phyloP scores from a whole-genome alignment of 2,888 invertebrate species.

The Dromius quadrimaculatus region DNA sequence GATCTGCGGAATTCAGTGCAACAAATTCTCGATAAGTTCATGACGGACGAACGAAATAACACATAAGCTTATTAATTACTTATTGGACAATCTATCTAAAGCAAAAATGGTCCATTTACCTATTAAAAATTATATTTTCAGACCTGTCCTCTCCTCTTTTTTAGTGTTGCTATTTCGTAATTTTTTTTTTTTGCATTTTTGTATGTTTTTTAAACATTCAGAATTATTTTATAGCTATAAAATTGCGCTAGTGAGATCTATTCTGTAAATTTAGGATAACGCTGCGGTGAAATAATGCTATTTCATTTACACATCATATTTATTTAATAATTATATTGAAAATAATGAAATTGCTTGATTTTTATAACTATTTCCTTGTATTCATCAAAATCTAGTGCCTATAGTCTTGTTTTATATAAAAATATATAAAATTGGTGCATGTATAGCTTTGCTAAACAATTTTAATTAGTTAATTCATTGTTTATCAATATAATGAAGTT shows the following conservation, averaged over 20 bases:
- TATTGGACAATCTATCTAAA: no score
- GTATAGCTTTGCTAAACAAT: conserved; percentile 48
- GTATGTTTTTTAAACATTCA: no score
- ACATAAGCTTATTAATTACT: no score
- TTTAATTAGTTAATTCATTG: conserved; percentile 41
- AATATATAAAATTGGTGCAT: conserved; percentile 51
- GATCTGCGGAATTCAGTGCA: conserved; percentile 69
- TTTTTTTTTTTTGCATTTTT: no score
- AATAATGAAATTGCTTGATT: conserved; percentile 42
- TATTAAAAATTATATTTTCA: no score
- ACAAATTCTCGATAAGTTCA: conserved; percentile 70
- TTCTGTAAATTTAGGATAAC: conserved; percentile 45
- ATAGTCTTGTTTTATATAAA: conserved; percentile 51
- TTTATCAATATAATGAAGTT: conserved; percentile 39
- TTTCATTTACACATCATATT: conserved; percentile 44
- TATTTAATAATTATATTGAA: conserved; percentile 25
- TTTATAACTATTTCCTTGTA: conserved; percentile 32
- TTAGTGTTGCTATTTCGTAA: no score
- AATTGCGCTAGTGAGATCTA: conserved; percentile 26
- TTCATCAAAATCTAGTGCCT: conserved; percentile 52
- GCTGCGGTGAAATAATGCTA: conserved; percentile 37
- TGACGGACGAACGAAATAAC: conserved; percentile 69
- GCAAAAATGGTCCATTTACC: no score
- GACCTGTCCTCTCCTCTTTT: no score
- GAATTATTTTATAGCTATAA: no score